Percentiles rank a stretch among this genome's conserved stretches.
These are phyloP conservation scores for Dinomys branickii DNA, from an alignment of 2,113 vertebrate species.

Conservation along the genomic window DNA sequence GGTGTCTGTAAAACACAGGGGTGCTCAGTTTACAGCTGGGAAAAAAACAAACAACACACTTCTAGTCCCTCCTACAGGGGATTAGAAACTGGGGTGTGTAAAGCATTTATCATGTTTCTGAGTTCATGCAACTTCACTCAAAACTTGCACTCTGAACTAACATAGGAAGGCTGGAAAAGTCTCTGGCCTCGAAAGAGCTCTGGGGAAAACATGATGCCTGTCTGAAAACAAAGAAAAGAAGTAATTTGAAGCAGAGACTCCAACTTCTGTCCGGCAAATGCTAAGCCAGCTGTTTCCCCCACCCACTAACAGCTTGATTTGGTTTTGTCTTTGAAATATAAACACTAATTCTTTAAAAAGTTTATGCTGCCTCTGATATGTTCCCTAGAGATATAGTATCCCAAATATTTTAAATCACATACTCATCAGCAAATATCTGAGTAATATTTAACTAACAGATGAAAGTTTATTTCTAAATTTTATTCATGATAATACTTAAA, in stretches of 20 bases:
- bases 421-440: conserved; percentile 34
- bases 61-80: neutral
- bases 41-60: neutral
- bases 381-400: neutral
- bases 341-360: neutral
- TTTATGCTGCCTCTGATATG: neutral
- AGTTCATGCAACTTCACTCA: neutral
- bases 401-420: neutral
- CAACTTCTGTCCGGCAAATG: conserved; percentile 9
- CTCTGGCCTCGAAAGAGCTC: neutral
- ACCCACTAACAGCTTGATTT: neutral
- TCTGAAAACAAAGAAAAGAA: conserved; percentile 53
- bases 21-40: neutral
- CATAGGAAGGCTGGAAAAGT: neutral
- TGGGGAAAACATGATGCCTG: neutral
- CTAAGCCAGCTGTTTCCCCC: conserved; percentile 23
- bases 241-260: conserved; percentile 44
- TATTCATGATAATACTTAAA: neutral
- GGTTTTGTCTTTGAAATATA: conserved; percentile 63
- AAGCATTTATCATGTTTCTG: neutral
- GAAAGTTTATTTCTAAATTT: neutral
- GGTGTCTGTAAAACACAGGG: too few relatives aligned
- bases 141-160: neutral
- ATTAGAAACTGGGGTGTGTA: neutral
- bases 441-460: neutral